phyloP scores from a whole-genome alignment of 2,888 invertebrate species.

The Steinernema hermaphroditum region DNA sequence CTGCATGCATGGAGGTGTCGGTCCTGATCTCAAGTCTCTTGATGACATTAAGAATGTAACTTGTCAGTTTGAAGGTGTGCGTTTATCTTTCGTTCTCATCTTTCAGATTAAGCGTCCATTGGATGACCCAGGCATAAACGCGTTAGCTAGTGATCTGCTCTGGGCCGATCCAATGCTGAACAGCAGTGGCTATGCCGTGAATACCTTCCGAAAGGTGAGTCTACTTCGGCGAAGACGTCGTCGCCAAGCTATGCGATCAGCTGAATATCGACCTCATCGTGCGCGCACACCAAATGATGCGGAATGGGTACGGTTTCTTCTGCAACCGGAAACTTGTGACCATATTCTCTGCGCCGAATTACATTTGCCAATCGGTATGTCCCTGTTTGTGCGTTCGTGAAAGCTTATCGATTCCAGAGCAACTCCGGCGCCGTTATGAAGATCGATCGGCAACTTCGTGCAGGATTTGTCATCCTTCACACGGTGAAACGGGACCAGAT shows the following conservation, averaged over 20 bases:
- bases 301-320: constrained; percentile 6
- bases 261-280: constrained; percentile 40
- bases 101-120: constrained; percentile 43
- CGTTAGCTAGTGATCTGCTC: constrained; percentile 42
- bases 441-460: neutral
- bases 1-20: constrained; percentile 48
- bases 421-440: constrained; percentile 6
- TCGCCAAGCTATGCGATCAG: constrained; percentile 33
- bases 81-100: too few species aligned
- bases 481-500: neutral
- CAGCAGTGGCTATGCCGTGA: constrained; percentile 32
- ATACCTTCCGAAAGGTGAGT: constrained; percentile 39
- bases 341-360: constrained; percentile 2
- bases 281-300: constrained; percentile 37
- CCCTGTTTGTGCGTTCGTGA: neutral
- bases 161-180: constrained; percentile 46
- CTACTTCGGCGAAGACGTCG: constrained; percentile 40
- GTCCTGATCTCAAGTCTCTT: constrained; percentile 35
- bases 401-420: neutral
- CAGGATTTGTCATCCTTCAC: neutral
- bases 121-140: constrained; percentile 32
- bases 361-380: neutral
- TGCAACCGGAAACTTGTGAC: too few species aligned
- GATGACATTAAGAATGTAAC: constrained; percentile 42
- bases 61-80: neutral